Evolutionary conservation across 2,797 vertebrate genomes (phyloP).

Genomic region (Cossypha dichroa): DNA sequence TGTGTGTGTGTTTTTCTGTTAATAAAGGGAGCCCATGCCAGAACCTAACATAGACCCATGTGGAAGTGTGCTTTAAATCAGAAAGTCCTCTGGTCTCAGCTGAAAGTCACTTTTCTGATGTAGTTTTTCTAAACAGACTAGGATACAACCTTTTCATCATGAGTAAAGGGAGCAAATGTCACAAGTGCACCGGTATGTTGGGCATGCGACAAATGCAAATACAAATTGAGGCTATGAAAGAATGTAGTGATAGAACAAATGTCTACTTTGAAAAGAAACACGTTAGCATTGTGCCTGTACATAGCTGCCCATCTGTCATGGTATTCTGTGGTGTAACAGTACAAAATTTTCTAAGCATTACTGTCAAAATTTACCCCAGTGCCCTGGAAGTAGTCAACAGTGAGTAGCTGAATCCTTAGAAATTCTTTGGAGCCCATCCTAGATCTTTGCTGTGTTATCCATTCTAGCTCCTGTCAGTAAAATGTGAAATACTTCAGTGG

Average conservation of each 20-base stretch:
- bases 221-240: background rate
- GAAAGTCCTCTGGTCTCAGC: background rate
- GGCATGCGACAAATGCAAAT: background rate
- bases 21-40: background rate
- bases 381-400: background rate
- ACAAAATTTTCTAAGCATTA: background rate
- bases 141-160: background rate
- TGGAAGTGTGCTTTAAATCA: background rate
- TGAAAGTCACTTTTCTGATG: background rate
- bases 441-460: background rate
- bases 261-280: background rate
- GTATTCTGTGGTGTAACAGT: background rate
- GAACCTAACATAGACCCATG: background rate
- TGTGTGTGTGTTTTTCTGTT: background rate
- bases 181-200: background rate
- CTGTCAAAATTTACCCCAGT: background rate
- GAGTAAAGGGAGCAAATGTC: background rate
- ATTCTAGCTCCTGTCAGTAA: background rate
- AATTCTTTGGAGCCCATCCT: background rate
- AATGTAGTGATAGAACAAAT: background rate
- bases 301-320: background rate
- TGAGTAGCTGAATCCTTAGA: background rate
- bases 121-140: background rate
- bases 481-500: background rate
- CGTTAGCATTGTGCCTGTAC: fast-evolving